Percentiles rank a stretch among this genome's conserved stretches.
Conservation (phyloP, 2,113 vertebrate species). For the Vidua chalybeata region DNA sequence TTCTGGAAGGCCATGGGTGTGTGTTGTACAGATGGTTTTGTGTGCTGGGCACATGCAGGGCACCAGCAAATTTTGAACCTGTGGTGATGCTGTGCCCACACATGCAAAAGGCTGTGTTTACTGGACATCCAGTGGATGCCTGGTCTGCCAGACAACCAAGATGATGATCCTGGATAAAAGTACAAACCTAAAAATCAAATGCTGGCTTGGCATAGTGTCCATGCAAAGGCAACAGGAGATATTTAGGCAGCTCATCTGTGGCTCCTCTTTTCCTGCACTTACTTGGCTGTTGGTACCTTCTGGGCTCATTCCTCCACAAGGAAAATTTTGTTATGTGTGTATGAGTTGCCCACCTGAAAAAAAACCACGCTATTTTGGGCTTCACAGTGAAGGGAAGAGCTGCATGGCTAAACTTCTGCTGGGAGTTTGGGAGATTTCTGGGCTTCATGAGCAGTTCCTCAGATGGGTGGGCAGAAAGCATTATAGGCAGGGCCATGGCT, state of each 20-base stretch:
- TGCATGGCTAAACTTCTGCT: neutral
- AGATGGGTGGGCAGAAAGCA: neutral
- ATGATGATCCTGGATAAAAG: neutral
- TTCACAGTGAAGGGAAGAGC: neutral
- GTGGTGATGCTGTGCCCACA: accelerated
- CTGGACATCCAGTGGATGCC: neutral
- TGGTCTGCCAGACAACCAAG: neutral
- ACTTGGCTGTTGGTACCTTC: neutral
- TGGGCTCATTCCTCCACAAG: neutral
- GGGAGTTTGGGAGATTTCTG: neutral
- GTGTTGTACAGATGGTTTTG: neutral
- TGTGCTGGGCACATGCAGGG: neutral
- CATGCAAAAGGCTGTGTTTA: neutral
- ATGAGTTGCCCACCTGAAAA: neutral
- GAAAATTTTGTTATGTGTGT: neutral
- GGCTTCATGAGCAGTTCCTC: neutral
- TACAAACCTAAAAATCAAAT: neutral
- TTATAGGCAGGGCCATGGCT: neutral
- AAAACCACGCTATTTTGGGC: neutral
- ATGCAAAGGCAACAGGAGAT: neutral
- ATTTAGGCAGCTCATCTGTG: neutral
- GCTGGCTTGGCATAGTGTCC: neutral
- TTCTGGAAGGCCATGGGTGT: neutral
- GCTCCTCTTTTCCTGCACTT: neutral
- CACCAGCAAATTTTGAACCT: neutral